These are phyloP conservation scores for Athalia circularis DNA, from an alignment of 2,888 invertebrate species.

Conservation along the genomic window DNA sequence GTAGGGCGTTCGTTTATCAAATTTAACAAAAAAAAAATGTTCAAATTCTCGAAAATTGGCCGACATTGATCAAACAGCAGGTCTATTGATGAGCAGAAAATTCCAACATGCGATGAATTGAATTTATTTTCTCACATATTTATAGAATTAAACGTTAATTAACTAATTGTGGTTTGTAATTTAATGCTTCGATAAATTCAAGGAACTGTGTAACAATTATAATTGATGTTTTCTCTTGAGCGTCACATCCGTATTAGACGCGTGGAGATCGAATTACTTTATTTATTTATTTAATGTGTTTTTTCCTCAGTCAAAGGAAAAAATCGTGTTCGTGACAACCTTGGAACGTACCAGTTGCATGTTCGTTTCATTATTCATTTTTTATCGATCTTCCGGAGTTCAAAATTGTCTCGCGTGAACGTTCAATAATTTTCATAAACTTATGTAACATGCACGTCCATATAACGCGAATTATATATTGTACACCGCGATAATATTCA, in stretches of 20 bases:
- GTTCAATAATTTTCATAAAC: no score
- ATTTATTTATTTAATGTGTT: neutral
- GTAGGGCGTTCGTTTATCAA: no score
- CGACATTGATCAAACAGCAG: neutral
- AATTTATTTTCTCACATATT: conserved; percentile 23
- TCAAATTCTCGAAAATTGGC: no score
- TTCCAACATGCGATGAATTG: conserved; percentile 46
- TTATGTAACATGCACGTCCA: no score
- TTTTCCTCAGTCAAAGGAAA: neutral
- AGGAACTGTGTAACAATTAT: conserved; percentile 7
- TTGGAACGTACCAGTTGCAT: no score
- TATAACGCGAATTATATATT: neutral
- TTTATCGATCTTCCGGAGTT: no score
- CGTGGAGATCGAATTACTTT: neutral
- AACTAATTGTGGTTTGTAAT: conserved; percentile 52
- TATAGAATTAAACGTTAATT: conserved; percentile 31
- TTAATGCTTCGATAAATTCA: conserved; percentile 49
- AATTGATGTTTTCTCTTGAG: conserved; percentile 21
- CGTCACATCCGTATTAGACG: conserved; percentile 42
- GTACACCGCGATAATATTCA: neutral
- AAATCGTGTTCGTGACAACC: no score
- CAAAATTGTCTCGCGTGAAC: no score
- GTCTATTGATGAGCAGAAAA: conserved; percentile 46
- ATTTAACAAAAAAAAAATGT: no score
- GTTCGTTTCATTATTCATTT: no score